phyloP scores from a whole-genome alignment of 2,888 invertebrate genomes.

The Sphaeridia pumilis region DNA sequence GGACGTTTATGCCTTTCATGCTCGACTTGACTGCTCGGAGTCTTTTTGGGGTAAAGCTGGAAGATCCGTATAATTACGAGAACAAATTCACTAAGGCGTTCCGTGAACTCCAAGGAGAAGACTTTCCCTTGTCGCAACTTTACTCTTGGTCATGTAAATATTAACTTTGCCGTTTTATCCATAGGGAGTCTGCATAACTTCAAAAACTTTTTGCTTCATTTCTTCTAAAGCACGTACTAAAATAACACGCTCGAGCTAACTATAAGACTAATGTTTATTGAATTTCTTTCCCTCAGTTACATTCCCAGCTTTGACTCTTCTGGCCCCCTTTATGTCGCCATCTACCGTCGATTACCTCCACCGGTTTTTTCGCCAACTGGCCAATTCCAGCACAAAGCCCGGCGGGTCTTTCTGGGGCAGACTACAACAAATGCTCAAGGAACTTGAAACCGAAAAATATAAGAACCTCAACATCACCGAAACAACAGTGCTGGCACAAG shows the following conservation, averaged over 20 bases:
- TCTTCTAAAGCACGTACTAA: too few species aligned
- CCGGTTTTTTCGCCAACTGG: too few species aligned
- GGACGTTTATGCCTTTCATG: conserved; percentile 21
- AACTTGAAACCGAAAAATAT: conserved; percentile 19
- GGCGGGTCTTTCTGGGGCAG: conserved; percentile 7
- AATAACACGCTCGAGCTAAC: too few species aligned
- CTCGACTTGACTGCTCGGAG: conserved; percentile 30
- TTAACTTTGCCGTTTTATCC: neutral
- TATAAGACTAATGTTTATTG: neutral
- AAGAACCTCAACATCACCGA: conserved; percentile 20
- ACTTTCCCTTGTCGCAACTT: conserved; percentile 16
- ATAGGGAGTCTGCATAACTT: too few species aligned
- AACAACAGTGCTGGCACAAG: conserved; percentile 28
- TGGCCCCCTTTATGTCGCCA: conserved; percentile 2
- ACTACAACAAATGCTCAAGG: conserved; percentile 20
- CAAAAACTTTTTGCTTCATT: too few species aligned
- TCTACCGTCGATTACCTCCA: neutral
- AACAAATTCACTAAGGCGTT: conserved; percentile 29
- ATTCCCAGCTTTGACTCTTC: conserved; percentile 2
- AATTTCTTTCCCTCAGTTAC: neutral
- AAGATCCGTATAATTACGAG: conserved; percentile 24
- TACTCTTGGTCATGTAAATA: conserved; percentile 29
- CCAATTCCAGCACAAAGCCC: neutral
- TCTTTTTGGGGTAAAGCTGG: conserved; percentile 23
- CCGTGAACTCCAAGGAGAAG: conserved; percentile 23